A percentile compares a stretch with the other conserved stretches of the same genome.
These are phyloP conservation scores for Poecile atricapillus DNA, from an alignment of 2,113 vertebrate genomes.

Conservation along the genomic window DNA sequence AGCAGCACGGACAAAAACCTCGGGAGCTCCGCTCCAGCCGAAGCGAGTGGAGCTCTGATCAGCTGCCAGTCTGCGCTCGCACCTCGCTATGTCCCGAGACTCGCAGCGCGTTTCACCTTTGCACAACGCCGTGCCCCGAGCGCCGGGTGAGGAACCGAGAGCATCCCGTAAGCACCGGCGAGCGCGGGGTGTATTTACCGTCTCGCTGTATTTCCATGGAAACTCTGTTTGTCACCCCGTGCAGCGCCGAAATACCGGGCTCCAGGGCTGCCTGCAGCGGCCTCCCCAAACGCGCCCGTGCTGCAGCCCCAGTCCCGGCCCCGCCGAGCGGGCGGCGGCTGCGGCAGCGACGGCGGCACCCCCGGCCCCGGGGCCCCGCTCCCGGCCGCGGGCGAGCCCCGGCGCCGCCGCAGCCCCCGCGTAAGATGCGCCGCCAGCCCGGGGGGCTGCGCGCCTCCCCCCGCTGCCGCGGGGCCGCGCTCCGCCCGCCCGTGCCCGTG, in stretches of 20 bases:
- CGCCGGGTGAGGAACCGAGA: fast-evolving
- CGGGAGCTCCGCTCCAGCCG: neutral
- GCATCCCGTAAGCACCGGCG: neutral
- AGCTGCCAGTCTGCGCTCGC: fast-evolving
- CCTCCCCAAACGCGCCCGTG: neutral
- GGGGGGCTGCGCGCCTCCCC: neutral
- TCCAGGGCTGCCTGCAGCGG: neutral
- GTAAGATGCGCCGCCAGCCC: neutral
- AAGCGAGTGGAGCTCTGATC: neutral
- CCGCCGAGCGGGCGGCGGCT: neutral
- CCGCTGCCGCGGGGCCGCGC: neutral
- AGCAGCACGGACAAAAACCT: neutral
- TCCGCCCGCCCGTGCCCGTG: neutral
- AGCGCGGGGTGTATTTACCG: neutral
- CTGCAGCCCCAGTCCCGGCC: neutral
- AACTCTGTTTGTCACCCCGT: neutral
- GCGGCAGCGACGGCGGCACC: neutral
- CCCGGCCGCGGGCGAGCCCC: neutral
- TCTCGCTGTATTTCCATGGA: conserved; percentile 9
- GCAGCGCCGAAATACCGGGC: neutral
- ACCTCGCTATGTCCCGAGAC: fast-evolving
- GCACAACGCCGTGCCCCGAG: fast-evolving
- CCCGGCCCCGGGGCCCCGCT: neutral
- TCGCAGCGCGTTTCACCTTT: fast-evolving
- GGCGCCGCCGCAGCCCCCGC: neutral